These are phyloP conservation scores for Catharus bicknelli DNA, from an alignment of 2,113 vertebrate species.

Conservation along the genomic window DNA sequence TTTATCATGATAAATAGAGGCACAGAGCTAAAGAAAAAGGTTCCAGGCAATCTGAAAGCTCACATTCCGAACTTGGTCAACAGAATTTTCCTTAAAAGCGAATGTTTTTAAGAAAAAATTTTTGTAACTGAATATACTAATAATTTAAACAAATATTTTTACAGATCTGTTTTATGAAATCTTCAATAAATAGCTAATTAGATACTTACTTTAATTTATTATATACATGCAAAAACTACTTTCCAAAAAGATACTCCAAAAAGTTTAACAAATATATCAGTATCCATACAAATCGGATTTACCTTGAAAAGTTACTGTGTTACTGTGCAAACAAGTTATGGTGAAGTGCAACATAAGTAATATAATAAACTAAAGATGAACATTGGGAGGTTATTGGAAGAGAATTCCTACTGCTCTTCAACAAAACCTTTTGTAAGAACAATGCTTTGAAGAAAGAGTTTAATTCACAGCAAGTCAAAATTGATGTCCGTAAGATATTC, in stretches of 20 bases:
- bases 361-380: background rate
- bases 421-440: background rate
- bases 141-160: background rate
- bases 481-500: background rate
- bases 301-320: background rate
- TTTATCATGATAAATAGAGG: background rate
- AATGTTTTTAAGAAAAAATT: background rate
- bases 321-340: background rate
- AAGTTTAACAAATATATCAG: background rate
- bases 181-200: background rate
- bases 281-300: background rate
- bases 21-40: background rate
- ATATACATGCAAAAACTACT: background rate
- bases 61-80: background rate
- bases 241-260: background rate
- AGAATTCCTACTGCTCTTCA: background rate
- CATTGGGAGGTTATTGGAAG: background rate
- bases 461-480: background rate
- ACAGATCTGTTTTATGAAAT: background rate
- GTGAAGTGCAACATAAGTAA: background rate
- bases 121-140: background rate
- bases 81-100: background rate
- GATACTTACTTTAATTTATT: background rate
- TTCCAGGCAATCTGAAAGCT: background rate
- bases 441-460: background rate